A percentile compares a stretch with the other conserved stretches of the same genome.
Evolutionary conservation across 2,888 invertebrate species (phyloP).

Genomic region (Glaucopsyche alexis): DNA sequence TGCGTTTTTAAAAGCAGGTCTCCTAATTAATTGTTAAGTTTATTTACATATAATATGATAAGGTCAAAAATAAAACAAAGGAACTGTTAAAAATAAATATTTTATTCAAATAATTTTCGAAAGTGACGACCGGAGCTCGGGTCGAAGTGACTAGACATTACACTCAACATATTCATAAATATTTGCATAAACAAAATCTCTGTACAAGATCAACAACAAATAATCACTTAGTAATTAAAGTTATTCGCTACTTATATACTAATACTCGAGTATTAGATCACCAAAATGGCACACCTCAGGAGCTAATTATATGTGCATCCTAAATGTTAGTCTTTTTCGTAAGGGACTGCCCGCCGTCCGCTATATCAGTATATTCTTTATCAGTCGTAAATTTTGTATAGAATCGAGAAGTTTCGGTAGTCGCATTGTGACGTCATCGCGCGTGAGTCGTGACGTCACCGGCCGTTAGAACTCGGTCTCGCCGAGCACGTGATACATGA

Average conservation of each 20-base stretch:
- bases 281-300: slow-evolving; percentile 73
- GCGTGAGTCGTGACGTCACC: background rate
- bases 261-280: slow-evolving; percentile 80
- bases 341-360: slow-evolving; percentile 46
- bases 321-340: slow-evolving; percentile 75
- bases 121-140: slow-evolving; percentile 73
- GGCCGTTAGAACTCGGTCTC: slow-evolving; percentile 82
- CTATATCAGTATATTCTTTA: too few species aligned
- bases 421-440: background rate
- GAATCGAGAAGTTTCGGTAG: background rate
- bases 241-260: slow-evolving; percentile 76
- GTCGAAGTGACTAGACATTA: slow-evolving; percentile 77
- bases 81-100: slow-evolving; percentile 75
- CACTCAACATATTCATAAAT: slow-evolving; percentile 73
- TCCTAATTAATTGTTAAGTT: too few species aligned
- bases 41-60: background rate
- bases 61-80: slow-evolving; percentile 51
- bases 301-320: slow-evolving; percentile 62
- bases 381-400: slow-evolving; percentile 5
- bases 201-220: slow-evolving; percentile 74
- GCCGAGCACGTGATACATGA: slow-evolving; percentile 94
- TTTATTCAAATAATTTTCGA: slow-evolving; percentile 67
- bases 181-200: slow-evolving; percentile 73
- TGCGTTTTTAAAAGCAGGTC: too few species aligned
- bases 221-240: slow-evolving; percentile 63